Evolutionary conservation across 2,797 vertebrate species (phyloP), one percentile per base, ranked within the genome.

Genomic region (Gorsachius magnificus): DNA sequence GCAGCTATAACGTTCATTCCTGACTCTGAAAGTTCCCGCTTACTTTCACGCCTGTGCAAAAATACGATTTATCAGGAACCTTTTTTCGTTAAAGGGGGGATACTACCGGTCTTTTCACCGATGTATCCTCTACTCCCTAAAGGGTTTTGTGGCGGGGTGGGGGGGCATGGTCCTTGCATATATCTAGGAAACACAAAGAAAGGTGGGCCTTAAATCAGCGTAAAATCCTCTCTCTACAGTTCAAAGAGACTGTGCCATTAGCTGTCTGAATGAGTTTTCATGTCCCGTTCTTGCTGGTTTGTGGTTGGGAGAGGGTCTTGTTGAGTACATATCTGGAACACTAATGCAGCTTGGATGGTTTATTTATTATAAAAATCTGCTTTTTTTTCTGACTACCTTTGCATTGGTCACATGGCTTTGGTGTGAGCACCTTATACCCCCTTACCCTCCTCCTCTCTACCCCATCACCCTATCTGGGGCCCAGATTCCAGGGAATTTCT

Each of bases 341-440:
- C 97, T 98, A 97, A 97, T 94, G 82, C 93, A 97, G 93, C 93
- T 96, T 95, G 95, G 90, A 87, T 93, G 81, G 90, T 83, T 97
- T 97, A 82, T 96, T 96, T 89, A 93, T 93, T 95, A 93, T 94
- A 93, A 85, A 96, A 95, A 89, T 85, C 79, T 77, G 69, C 75
- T 97, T 89, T 95, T 94, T 68, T 94, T 94, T 92, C 97, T 97
- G 97, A 97, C 95, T 97, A 96, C 97, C 96, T 95, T 97, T 96
- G 95, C 91, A 94, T 93, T 97, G 96, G 91, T 96, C 95, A 93
- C 91, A 97, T 96, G 95, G 95, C 96, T 95, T 97, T 97, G 94
- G 94, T 96, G 93, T 97, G 90, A 97, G 95, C 94, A 96, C 93
- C 93, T 96, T 97, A 97, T 94, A 77, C 85, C 90, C 87, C 75